Evolutionary conservation across 2,113 vertebrate genomes (phyloP).

Genomic region (Chionis minor): DNA sequence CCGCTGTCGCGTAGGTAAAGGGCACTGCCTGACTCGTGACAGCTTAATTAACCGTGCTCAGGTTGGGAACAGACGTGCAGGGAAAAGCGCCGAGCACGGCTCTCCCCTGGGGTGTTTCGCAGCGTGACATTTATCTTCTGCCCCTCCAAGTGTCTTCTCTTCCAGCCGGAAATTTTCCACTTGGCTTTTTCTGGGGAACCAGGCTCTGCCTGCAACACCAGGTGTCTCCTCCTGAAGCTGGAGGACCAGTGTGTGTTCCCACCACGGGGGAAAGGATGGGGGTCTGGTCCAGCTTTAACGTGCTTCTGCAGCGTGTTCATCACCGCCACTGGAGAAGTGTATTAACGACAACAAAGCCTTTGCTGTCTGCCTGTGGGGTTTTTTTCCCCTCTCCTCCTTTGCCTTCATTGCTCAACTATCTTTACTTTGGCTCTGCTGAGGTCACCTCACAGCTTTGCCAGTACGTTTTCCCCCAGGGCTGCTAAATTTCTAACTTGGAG

Average conservation of each 20-base stretch:
- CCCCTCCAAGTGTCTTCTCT: neutral
- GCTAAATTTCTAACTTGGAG: neutral
- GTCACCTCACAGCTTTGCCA: neutral
- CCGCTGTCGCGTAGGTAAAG: accelerated
- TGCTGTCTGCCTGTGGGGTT: neutral
- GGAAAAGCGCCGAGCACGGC: neutral
- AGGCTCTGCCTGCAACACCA: neutral
- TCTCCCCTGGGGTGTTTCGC: neutral
- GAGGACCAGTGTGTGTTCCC: neutral
- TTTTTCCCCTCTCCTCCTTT: neutral
- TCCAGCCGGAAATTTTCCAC: neutral
- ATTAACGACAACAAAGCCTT: neutral
- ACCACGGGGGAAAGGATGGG: neutral
- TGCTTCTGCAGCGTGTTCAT: accelerated
- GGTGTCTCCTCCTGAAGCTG: neutral
- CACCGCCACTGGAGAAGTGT: neutral
- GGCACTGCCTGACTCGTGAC: accelerated
- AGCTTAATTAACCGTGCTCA: neutral
- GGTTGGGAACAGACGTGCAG: neutral
- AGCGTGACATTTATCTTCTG: neutral
- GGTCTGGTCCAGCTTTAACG: neutral
- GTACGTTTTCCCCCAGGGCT: neutral
- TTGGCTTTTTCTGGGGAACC: accelerated
- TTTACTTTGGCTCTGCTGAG: neutral
- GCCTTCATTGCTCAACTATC: neutral